Percentiles rank a stretch among this genome's conserved stretches.
phyloP scores from a whole-genome alignment of 2,797 vertebrate species.

The Danio kyathit region DNA sequence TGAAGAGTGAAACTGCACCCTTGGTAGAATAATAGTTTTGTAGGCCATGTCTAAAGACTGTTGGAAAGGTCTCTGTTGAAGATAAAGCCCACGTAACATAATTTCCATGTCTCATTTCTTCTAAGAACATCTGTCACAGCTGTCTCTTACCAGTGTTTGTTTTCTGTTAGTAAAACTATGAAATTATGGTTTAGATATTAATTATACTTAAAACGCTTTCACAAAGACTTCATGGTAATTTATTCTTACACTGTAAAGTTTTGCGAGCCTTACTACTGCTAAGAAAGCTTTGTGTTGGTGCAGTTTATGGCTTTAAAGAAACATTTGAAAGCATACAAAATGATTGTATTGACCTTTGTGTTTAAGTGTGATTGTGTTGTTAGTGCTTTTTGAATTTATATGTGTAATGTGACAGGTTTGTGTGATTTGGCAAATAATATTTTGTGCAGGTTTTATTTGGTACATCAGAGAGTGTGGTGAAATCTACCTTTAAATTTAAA shows the following conservation, averaged over 20 bases:
- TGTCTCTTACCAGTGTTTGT: constrained; percentile 49
- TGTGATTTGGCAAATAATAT: constrained; percentile 80
- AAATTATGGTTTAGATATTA: constrained; percentile 24
- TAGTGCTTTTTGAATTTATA: constrained; percentile 82
- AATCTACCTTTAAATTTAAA: constrained; percentile 71
- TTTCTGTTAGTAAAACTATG: constrained; percentile 10
- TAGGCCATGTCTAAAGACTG: background rate
- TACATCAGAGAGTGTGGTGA: constrained; percentile 75
- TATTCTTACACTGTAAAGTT: constrained; percentile 79
- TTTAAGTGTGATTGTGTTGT: constrained; percentile 85
- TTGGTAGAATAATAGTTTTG: constrained; percentile 4
- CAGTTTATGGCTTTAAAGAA: constrained; percentile 60
- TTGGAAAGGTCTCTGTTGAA: constrained; percentile 18
- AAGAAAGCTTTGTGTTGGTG: constrained; percentile 68
- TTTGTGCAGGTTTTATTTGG: constrained; percentile 77
- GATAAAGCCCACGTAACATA: constrained; percentile 16
- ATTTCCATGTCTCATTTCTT: background rate
- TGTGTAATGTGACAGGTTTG: constrained; percentile 82
- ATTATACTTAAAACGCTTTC: constrained; percentile 46
- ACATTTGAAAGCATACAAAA: constrained; percentile 61
- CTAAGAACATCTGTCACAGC: constrained; percentile 16
- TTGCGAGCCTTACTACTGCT: constrained; percentile 75
- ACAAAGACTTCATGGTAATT: constrained; percentile 63
- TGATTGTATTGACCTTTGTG: constrained; percentile 81
- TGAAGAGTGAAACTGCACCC: constrained; percentile 24